phyloP scores from a whole-genome alignment of 2,888 invertebrate genomes.

The Brachypterus glaber region DNA sequence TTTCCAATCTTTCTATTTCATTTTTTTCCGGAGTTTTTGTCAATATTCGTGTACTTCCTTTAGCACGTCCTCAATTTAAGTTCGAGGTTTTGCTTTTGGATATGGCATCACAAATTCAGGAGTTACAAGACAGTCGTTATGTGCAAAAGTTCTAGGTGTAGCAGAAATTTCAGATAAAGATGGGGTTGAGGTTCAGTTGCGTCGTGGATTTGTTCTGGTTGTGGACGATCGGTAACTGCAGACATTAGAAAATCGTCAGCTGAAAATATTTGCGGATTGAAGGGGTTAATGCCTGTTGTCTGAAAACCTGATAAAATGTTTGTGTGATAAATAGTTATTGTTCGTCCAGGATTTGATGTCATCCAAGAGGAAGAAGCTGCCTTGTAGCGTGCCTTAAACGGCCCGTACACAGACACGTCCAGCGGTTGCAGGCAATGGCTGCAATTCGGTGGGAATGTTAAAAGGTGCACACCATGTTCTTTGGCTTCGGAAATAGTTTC shows the following conservation, averaged over 20 bases:
- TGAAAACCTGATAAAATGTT: conserved; percentile 15
- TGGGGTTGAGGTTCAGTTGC: conserved; percentile 1
- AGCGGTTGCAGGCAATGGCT: conserved; percentile 14
- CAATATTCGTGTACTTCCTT: background rate
- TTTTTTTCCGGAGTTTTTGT: too few species aligned
- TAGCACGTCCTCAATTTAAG: conserved; percentile 2
- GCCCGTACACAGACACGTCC: conserved; percentile 13
- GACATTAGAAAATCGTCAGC: conserved; percentile 8
- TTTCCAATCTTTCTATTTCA: background rate
- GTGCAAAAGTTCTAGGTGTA: too few species aligned
- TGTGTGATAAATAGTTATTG: conserved; percentile 12
- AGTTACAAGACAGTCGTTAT: too few species aligned
- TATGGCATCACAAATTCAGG: too few species aligned
- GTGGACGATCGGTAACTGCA: conserved; percentile 9
- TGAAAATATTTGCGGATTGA: conserved; percentile 7
- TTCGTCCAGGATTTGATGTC: conserved; percentile 9
- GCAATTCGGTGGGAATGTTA: conserved; percentile 15
- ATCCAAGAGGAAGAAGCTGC: conserved; percentile 8
- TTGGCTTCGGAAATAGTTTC: conserved; percentile 9
- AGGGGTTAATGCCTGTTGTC: conserved; percentile 11
- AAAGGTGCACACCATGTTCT: conserved; percentile 8
- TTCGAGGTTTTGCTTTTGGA: conserved; percentile 1
- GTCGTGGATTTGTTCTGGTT: background rate
- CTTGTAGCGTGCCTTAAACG: conserved; percentile 10
- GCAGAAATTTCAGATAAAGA: too few species aligned